Evolutionary conservation across 2,888 invertebrate genomes (phyloP).

Genomic region (Sepiola atlantica): DNA sequence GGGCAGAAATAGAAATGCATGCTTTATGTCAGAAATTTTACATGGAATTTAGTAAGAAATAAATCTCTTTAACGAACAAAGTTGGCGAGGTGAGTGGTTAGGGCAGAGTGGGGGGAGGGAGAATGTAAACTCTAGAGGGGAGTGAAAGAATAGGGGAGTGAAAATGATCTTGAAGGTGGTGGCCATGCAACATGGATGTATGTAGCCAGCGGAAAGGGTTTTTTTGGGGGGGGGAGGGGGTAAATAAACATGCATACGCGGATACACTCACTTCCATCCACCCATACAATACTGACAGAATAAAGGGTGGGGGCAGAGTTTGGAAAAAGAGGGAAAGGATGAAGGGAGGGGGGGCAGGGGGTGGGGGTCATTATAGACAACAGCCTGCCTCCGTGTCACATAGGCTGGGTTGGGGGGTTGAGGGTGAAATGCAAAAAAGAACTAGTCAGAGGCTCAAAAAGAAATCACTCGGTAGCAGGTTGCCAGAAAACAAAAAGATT

Average conservation of each 20-base stretch:
- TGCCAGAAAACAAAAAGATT: constrained; percentile 41
- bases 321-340: too few relatives aligned
- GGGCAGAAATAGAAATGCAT: constrained; percentile 12
- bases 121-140: neutral
- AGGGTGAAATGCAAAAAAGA: constrained; percentile 5
- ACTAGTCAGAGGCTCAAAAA: constrained; percentile 38
- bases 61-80: neutral
- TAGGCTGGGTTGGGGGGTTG: constrained; percentile 34
- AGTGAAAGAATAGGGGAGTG: neutral
- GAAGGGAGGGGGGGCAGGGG: neutral
- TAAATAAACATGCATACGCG: neutral
- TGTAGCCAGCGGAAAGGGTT: neutral
- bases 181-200: constrained; percentile 43
- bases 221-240: neutral
- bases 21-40: neutral
- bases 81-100: neutral
- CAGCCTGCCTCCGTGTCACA: constrained; percentile 32
- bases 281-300: neutral
- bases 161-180: neutral
- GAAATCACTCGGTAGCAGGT: constrained; percentile 35
- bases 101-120: neutral
- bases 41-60: neutral
- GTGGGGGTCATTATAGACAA: neutral
- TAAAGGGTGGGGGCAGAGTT: neutral
- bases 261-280: neutral